phyloP scores from a whole-genome alignment of 2,888 invertebrate species.

The Acanthoscelides obtectus region DNA sequence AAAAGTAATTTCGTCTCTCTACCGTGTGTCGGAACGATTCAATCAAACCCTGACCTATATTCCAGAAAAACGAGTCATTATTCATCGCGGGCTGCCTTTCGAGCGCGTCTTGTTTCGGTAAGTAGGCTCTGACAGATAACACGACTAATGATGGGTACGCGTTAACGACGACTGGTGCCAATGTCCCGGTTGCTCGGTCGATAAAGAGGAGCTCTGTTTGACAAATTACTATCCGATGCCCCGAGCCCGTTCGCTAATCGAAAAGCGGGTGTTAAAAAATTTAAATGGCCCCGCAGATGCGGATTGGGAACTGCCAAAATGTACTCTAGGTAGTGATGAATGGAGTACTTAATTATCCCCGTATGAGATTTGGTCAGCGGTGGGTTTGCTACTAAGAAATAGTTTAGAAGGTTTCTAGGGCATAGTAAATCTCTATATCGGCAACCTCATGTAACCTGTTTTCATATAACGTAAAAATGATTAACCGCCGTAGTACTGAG shows the following conservation, averaged over 20 bases:
- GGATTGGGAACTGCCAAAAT: neutral
- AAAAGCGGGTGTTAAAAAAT: neutral
- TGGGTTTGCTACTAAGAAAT: too few relatives aligned
- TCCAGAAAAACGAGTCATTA: neutral
- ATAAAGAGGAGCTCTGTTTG: neutral
- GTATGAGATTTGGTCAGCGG: neutral
- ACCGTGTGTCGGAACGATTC: neutral
- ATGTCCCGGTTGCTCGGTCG: neutral
- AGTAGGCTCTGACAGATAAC: constrained; percentile 20
- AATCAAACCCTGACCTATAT: neutral
- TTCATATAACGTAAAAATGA: too few relatives aligned
- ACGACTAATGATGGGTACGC: constrained; percentile 20
- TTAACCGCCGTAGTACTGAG: too few relatives aligned
- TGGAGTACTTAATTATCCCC: neutral
- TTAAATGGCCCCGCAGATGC: neutral
- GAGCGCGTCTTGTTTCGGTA: constrained; percentile 8
- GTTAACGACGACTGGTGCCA: neutral
- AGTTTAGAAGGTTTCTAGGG: too few relatives aligned
- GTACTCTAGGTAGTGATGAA: neutral
- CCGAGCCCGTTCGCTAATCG: neutral
- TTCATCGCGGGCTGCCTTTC: neutral
- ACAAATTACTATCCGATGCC: neutral
- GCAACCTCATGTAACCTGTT: too few relatives aligned
- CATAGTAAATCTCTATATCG: too few relatives aligned
- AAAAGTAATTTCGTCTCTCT: neutral